A percentile compares a stretch with the other conserved stretches of the same genome.
Conservation (phyloP, 2,888 invertebrate species). For the Neuroscelio doddi region DNA sequence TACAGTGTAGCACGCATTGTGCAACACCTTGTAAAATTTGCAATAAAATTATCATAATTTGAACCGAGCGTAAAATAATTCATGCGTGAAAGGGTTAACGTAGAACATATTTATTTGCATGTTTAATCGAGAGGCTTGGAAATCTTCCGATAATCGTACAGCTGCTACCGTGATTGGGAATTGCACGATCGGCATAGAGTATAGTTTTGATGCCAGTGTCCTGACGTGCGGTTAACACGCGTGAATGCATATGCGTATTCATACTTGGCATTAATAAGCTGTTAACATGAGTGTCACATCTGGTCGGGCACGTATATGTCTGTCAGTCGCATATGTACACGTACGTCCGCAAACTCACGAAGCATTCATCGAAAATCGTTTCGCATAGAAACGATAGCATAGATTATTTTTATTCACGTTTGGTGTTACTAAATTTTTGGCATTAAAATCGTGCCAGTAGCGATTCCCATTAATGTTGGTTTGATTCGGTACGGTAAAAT, state of each 20-base stretch:
- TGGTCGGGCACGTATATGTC: conserved; percentile 29
- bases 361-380: too few species aligned
- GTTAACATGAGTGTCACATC: conserved; percentile 50
- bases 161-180: conserved; percentile 18
- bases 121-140: conserved; percentile 24
- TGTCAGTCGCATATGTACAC: conserved; percentile 4
- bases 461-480: too few species aligned
- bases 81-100: conserved; percentile 29
- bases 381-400: too few species aligned
- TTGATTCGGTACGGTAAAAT: too few species aligned
- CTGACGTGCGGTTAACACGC: conserved; percentile 27
- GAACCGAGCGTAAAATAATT: conserved; percentile 12
- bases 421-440: too few species aligned
- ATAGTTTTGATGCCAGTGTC: conserved; percentile 18
- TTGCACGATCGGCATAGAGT: conserved; percentile 16
- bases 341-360: too few species aligned
- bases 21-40: conserved; percentile 17
- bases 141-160: conserved; percentile 17
- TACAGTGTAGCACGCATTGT: conserved; percentile 7
- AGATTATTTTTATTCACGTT: too few species aligned
- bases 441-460: too few species aligned
- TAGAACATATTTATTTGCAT: conserved; percentile 26
- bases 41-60: conserved; percentile 17
- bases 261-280: conserved; percentile 48
- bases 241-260: conserved; percentile 37